Percentiles rank a stretch among this genome's conserved stretches.
phyloP scores from a whole-genome alignment of 2,888 invertebrate species.

The Synergus laeviventris region DNA sequence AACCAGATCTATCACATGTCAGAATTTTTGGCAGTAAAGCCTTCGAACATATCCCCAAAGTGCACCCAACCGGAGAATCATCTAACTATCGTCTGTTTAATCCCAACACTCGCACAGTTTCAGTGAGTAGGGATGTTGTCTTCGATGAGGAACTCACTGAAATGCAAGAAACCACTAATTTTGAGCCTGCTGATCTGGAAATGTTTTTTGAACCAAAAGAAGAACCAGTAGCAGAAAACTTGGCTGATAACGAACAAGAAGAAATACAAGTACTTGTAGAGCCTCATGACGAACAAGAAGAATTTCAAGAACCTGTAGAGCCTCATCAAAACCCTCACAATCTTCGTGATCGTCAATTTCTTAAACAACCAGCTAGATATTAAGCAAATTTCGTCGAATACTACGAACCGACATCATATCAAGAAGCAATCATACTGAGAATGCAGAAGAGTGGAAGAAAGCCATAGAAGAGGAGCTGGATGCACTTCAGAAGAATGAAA shows the following conservation, averaged over 20 bases:
- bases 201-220: background rate
- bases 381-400: too few species aligned
- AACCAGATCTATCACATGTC: background rate
- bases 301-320: background rate
- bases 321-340: too few species aligned
- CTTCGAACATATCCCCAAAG: background rate
- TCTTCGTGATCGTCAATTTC: too few species aligned
- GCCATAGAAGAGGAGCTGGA: too few species aligned
- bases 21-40: background rate
- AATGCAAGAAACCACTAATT: background rate
- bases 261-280: too few species aligned
- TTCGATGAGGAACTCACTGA: background rate
- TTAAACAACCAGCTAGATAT: too few species aligned
- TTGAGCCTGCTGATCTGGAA: background rate
- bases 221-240: background rate
- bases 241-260: background rate
- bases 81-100: background rate
- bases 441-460: too few species aligned
- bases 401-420: too few species aligned
- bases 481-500: too few species aligned
- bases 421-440: too few species aligned
- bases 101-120: background rate
- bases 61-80: background rate
- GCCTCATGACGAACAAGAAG: too few species aligned
- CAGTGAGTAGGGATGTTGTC: background rate